Base-by-base conservation (phyloP, 2,888 invertebrate species). In the Deroplatys truncata region DNA sequence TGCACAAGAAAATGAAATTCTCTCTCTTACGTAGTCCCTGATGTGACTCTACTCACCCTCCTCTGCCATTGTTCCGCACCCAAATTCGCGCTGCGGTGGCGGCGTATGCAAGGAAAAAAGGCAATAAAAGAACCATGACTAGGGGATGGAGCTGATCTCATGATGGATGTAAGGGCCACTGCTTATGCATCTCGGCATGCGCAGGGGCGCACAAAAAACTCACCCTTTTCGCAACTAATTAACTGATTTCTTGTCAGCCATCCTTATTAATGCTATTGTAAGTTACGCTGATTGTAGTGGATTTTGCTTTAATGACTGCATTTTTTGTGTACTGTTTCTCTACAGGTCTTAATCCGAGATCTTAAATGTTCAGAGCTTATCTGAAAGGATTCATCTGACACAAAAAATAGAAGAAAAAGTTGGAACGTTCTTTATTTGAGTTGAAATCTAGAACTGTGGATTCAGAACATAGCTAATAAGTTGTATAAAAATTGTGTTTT, bases 1-100 rank as follows among this genome's bases (percentile, higher is more conserved):
- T 89, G 88, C 88, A 89, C 88, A 88, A 84, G 89, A 89, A 89
- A 89, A 89, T 89, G 89, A 89, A 89, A 89, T 88, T 89, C 88
- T 85, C 82, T 28, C 82, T 82, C 88, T 49, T 85, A 43, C 82
- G 35, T 25, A 86, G 85, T 83, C 82, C 82, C 85, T 29, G 82
- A 83, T 82, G 82, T 82, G 89, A 72, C 28, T 84, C 85, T 25
- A 83, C 84, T 35, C 31, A 84, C 83, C 84, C 88, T 16, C 35
- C 49, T 31, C n/a, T 35, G 15, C 89, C 85, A 85, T 84, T 89
- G 85, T 82, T 89, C 85, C 85, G n/a, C 31, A 28, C 86, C 85
- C 72, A 28, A 82, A 31, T 56, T 35, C 31, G 29, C 35, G 31
- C 56, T 31, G 85, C 85, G 72, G 72, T 49, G 82, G 56, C 29